Evolutionary conservation across 1,140 invertebrate species (phyloP), one percentile per base, ranked within the genome.

Genomic region (Heterodera schachtii): DNA sequence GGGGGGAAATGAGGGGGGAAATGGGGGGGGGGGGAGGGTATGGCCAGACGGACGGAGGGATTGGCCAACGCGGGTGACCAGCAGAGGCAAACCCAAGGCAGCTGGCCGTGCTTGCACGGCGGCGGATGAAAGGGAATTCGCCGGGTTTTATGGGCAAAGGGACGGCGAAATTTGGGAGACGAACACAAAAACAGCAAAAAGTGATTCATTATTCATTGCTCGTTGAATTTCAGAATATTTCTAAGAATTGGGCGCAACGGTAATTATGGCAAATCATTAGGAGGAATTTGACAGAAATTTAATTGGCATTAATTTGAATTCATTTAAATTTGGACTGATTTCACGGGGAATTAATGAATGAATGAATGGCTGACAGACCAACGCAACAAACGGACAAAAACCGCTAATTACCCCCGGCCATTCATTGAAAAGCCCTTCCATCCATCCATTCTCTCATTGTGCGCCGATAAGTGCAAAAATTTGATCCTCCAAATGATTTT

Each of bases 31-130:
- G 66, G 31, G 21, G 64, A 19, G 13, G 43, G 11, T 76, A 64
- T 76, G 49, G 74, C 41, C 74, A 76, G 57, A 76, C 66, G 73
- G 73, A 41, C 73, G 66, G 74, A 19, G 49, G 44, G 41, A 21
- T 44, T 57, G 66, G 66, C 66, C 44, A 44, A 74, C 47, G n/a
- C 41, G n/a, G 47, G n/a, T n/a, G 8, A 43, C 8, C 21, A 1
- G 49, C 49, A 6, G 11, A 11, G 57, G 57, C 57, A 11, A 60
- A 19, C 13, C 57, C 57, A 19, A 19, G 57, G 57, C 57, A 60
- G 57, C 57, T 60, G 57, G 57, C 57, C 57, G 57, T 3, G 11
- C 57, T 19, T 16, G 19, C 57, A 60, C 57, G 47, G 52, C 49
- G 74, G 44, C 41, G 44, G 64, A 75, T 49, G 74, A 75, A 60